Conservation (phyloP, 2,797 vertebrate genomes). For the Urocyon cinereoargenteus region DNA sequence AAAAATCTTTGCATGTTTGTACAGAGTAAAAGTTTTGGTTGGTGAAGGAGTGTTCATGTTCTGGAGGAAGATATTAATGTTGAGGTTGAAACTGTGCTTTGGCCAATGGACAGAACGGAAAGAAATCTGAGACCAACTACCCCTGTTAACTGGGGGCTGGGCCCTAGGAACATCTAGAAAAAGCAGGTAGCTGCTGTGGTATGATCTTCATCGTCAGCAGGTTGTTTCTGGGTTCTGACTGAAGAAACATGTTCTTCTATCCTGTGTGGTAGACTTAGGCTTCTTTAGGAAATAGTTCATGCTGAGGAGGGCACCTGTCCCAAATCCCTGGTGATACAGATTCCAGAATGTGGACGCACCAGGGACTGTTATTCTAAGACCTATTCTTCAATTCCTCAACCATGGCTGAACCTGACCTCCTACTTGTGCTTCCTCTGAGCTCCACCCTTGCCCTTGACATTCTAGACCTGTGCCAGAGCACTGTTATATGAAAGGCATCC, state of each 20-base stretch:
- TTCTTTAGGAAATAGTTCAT: not conserved
- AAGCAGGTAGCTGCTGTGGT: not conserved
- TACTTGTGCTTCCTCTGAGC: not conserved
- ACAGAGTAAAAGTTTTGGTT: not conserved
- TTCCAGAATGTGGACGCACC: not conserved
- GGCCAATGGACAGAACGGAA: not conserved
- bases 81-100: not conserved
- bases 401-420: not conserved
- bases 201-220: not conserved
- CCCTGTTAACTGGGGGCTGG: not conserved
- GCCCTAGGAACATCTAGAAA: not conserved
- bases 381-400: not conserved
- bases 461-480: not conserved
- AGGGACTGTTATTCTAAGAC: not conserved
- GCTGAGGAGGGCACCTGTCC: not conserved
- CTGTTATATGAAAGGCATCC: not conserved
- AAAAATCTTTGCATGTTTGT: not conserved
- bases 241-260: not conserved
- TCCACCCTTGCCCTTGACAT: not conserved
- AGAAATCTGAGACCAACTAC: not conserved
- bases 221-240: not conserved
- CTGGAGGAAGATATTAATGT: slow-evolving; percentile 13
- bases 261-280: too few relatives aligned
- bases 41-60: not conserved
- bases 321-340: not conserved